Base-by-base conservation (phyloP, 92 coral and sea anemone species). In the Porites lobata region DNA sequence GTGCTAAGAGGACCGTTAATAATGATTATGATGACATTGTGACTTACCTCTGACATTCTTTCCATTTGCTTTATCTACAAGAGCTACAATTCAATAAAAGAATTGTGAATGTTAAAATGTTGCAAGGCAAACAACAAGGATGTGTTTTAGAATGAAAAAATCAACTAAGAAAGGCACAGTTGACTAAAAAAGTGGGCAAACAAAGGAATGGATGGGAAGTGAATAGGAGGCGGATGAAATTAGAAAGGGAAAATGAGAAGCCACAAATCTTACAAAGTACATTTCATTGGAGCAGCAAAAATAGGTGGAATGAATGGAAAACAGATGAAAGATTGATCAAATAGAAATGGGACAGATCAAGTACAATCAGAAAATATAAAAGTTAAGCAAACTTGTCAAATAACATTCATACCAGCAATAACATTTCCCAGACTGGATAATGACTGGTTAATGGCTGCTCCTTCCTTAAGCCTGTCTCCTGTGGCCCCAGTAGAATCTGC, bases 401-500 rank as follows among this genome's bases (percentile, higher is more conserved):
- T 32, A 18, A 11, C 71, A 29, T 69, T 52, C 78, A 63, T 85
- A 96, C 99, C 99, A 57, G 98, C 93, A 72, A 96, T 96, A 22
- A 94, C 98, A 87, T 96, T 96, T 77, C 99, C 99, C 65, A 96
- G 82, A 29, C 98, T 93, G 17, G 99, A 96, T 65, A 96, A 89
- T 7, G 99, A 96, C 92, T 96, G 99, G 90, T 96, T 96, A 50
- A 96, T 96, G 43, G 99, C 99, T 0, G 99, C 99, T 65, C 99
- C 99, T 88, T 96, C 99, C 73, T 96, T 96, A 67, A 96, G 78
- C 47, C 99, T 90, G 74, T 96, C 99, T 24, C 99, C 99, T 10
- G 99, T 96, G 51, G 98, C 99, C 51, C 99, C 99, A 75, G 99
- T 96, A 0, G 99, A 96, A 52, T 96, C 99, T 69, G 99, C 99